phyloP scores from a whole-genome alignment of 1,140 invertebrate species.

The Bombus waltoni region DNA sequence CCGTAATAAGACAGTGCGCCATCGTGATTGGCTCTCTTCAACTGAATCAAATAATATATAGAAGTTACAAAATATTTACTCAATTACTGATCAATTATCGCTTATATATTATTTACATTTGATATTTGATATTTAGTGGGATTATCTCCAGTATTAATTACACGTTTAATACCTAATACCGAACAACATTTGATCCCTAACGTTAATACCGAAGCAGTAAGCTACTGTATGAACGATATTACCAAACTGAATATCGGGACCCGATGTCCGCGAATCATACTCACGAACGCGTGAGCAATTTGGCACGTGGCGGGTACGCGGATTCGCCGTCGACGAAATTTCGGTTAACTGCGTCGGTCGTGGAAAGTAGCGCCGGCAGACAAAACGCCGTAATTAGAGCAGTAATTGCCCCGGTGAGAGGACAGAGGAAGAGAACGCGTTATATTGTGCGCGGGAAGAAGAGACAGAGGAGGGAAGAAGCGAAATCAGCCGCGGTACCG shows the following conservation, averaged over 20 bases:
- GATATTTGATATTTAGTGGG: too few relatives aligned
- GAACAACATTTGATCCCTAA: too few relatives aligned
- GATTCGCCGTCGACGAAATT: conserved; percentile 31
- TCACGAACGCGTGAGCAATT: conserved; percentile 8
- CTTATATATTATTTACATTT: too few relatives aligned
- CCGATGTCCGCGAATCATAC: background rate
- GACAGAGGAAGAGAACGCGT: conserved; percentile 1
- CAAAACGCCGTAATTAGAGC: conserved; percentile 65
- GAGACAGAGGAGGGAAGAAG: background rate
- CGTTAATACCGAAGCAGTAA: too few relatives aligned
- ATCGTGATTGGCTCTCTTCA: too few relatives aligned
- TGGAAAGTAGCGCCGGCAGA: conserved; percentile 50
- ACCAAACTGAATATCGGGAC: background rate
- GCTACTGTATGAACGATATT: too few relatives aligned
- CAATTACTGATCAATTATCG: too few relatives aligned
- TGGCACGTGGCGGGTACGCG: conserved; percentile 3
- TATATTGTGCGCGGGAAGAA: background rate
- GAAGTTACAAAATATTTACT: too few relatives aligned
- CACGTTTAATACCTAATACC: too few relatives aligned
- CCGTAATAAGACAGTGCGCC: too few relatives aligned
- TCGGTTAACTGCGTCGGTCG: conserved; percentile 52
- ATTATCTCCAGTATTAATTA: too few relatives aligned
- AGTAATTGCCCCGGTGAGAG: conserved; percentile 55
- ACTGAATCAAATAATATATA: too few relatives aligned
- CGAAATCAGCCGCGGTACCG: conserved; percentile 49